These are phyloP conservation scores for Girardinichthys multiradiatus DNA, from an alignment of 2,113 vertebrate species.

Conservation along the genomic window DNA sequence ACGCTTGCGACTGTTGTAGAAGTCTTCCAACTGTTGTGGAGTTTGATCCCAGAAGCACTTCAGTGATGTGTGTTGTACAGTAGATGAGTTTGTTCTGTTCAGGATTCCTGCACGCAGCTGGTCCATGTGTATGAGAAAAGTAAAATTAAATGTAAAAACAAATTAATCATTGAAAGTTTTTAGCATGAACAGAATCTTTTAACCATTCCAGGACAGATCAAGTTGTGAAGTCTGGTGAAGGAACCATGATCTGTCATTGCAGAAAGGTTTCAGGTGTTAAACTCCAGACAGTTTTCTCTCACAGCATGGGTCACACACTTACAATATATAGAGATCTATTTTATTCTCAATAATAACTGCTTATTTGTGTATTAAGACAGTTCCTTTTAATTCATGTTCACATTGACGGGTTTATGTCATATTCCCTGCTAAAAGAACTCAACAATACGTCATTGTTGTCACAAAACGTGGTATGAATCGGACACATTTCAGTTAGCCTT, in stretches of 20 bases:
- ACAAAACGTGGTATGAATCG: slow-evolving; percentile 67
- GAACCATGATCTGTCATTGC: neutral
- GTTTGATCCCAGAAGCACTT: slow-evolving; percentile 50
- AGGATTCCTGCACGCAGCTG: slow-evolving; percentile 10
- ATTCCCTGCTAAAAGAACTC: slow-evolving; percentile 53
- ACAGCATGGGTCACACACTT: slow-evolving; percentile 63
- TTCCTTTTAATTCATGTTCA: slow-evolving; percentile 73
- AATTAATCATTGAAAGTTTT: neutral
- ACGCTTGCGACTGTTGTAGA: slow-evolving; percentile 43
- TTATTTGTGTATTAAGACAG: slow-evolving; percentile 67
- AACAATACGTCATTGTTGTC: slow-evolving; percentile 61
- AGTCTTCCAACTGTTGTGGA: slow-evolving; percentile 55
- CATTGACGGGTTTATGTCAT: slow-evolving; percentile 65
- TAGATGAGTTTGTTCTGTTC: slow-evolving; percentile 6
- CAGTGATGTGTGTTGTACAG: too few species aligned
- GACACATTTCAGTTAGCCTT: slow-evolving; percentile 78
- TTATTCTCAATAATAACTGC: slow-evolving; percentile 67
- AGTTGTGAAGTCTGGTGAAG: neutral
- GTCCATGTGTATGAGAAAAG: neutral
- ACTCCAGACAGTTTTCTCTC: slow-evolving; percentile 34
- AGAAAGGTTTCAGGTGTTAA: neutral
- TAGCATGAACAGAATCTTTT: neutral
- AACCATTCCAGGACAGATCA: neutral
- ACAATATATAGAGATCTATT: slow-evolving; percentile 65
- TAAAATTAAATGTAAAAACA: neutral